Evolutionary conservation across 2,888 invertebrate genomes (phyloP), one percentile per base, ranked within the genome.

Genomic region (Autographa gamma): DNA sequence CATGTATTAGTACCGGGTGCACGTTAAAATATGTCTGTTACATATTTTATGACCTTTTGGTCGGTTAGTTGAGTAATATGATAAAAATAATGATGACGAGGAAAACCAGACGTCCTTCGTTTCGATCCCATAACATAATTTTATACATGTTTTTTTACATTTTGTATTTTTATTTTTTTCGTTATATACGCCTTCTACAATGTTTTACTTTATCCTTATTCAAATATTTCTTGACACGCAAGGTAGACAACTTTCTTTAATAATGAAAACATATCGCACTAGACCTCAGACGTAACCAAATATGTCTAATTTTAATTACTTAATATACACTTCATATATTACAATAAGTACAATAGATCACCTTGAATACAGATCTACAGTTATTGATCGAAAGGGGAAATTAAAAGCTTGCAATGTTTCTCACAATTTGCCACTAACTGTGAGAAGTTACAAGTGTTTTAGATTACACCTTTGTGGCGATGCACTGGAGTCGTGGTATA

Each of bases 401-500:
- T 73, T 25, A 61, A 54, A 64, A 62, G 63, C 61, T 58, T 81
- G 81, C 71, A 62, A 31, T 74, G 31, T 62, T 78, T 81, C 79
- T 67, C 74, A 78, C 74, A 54, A 32, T 54, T 19, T 31, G 56
- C 76, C 66, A 69, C 69, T 56, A 56, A 56, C 25, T 56, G 18
- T 68, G 81, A 25, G 73, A 77, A 71, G 60, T 48, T 3, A 38
- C 72, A 71, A 31, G 52, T 80, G 77, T 67, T 71, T 62, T 18
- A 32, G 7, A 48, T 14, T 31, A 43, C 16, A 60, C 4, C 9
- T 14, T 11, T 25, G 32, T 18, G 18, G 32, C 54, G 31, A 56
- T 4, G 19, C 6, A 32, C 25, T 25, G 25, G 25, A 2, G 3
- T 25, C 25, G 9, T 59, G 52, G 31, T 66, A 11, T 70, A 66